phyloP scores from a whole-genome alignment of 2,113 vertebrate species.

The Eira barbara region DNA sequence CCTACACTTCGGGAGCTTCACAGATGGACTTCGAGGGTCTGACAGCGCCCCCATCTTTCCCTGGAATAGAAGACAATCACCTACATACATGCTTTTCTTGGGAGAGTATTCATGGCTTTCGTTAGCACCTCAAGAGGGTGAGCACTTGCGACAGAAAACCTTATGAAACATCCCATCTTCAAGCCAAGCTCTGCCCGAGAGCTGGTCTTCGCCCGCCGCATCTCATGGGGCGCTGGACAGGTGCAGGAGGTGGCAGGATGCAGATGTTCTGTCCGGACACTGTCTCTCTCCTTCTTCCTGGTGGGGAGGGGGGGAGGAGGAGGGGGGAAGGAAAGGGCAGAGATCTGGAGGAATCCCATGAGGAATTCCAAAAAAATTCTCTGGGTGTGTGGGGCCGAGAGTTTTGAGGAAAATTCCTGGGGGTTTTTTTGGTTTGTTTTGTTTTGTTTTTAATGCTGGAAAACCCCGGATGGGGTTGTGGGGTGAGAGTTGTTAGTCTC shows the following conservation, averaged over 20 bases:
- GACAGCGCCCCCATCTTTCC: neutral
- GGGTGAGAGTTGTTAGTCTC: neutral
- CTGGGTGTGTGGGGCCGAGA: neutral
- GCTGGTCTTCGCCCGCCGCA: neutral
- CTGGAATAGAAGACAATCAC: neutral
- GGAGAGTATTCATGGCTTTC: neutral
- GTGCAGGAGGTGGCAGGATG: neutral
- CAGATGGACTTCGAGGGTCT: neutral
- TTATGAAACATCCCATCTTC: neutral
- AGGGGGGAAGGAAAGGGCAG: neutral
- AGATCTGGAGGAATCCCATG: neutral
- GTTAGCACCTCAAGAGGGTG: neutral
- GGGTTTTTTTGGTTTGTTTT: no score
- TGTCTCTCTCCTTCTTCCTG: neutral
- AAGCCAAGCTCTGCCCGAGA: neutral
- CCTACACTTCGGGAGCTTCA: neutral
- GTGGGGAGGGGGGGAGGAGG: neutral
- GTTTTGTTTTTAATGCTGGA: neutral
- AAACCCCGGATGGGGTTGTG: neutral
- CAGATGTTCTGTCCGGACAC: rapidly evolving
- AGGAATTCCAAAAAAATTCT: neutral
- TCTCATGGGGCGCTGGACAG: neutral
- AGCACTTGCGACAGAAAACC: neutral
- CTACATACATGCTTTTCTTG: neutral
- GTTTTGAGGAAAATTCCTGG: neutral